Evolutionary conservation across 2,797 vertebrate species (phyloP).

Genomic region (Myiothlypis coronata): DNA sequence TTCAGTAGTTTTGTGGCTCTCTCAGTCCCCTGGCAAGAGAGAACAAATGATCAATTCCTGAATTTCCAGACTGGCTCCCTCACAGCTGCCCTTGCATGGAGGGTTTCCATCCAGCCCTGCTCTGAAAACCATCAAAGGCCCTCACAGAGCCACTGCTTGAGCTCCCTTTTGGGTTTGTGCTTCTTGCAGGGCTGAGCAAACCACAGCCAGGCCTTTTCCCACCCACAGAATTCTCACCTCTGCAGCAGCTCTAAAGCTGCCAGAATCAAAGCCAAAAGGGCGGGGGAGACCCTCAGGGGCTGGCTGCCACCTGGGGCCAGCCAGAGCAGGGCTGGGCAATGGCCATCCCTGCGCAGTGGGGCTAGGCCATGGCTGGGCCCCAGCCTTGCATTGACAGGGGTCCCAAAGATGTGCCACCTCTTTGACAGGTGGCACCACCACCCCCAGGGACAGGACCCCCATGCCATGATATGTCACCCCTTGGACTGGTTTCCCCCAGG

Average conservation of each 20-base stretch:
- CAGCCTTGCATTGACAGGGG: neutral
- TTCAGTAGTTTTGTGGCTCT: neutral
- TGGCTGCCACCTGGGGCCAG: neutral
- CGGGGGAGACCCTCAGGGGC: neutral
- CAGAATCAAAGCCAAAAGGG: neutral
- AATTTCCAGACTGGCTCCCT: neutral
- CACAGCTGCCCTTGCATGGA: neutral
- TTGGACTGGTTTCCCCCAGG: neutral
- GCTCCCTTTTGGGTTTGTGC: neutral
- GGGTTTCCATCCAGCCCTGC: neutral
- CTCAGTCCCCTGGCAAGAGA: neutral
- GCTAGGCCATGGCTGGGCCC: neutral
- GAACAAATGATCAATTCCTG: neutral
- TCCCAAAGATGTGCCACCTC: neutral
- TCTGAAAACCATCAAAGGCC: neutral
- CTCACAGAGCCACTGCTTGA: neutral
- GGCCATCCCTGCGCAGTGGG: neutral
- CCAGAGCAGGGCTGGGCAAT: neutral
- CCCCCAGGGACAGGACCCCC: neutral
- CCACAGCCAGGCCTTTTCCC: neutral
- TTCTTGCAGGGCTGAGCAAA: neutral
- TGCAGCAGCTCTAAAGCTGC: neutral
- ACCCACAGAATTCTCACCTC: neutral
- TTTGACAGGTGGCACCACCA: neutral
- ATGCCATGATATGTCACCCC: neutral